Conservation (phyloP, 2,113 vertebrate species). For the Prunella himalayana region DNA sequence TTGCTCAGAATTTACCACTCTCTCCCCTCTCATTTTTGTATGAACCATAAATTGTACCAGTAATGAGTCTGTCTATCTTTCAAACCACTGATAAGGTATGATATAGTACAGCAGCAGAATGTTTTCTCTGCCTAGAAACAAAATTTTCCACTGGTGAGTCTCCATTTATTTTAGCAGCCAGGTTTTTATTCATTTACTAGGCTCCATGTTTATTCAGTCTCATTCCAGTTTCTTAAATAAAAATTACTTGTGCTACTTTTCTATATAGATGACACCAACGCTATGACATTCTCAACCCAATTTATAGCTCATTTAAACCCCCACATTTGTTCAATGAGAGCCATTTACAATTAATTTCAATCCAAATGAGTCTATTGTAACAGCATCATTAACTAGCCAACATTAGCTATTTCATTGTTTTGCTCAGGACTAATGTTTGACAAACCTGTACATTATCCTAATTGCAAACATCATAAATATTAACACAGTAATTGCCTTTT, state of each 20-base stretch:
- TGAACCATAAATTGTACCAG: neutral
- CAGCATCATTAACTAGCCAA: neutral
- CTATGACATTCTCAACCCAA: neutral
- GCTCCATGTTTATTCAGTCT: neutral
- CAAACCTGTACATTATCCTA: slow-evolving; percentile 28
- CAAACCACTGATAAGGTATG: neutral
- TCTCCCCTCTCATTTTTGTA: neutral
- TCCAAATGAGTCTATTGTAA: neutral
- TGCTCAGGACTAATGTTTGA: neutral
- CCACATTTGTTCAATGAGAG: neutral
- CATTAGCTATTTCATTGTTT: neutral
- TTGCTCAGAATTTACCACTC: neutral
- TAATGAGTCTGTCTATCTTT: neutral
- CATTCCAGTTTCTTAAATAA: neutral
- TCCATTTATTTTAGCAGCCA: neutral
- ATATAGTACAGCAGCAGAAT: neutral
- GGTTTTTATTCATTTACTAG: neutral
- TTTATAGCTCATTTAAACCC: neutral
- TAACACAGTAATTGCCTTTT: slow-evolving; percentile 6
- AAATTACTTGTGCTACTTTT: neutral
- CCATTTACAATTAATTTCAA: neutral
- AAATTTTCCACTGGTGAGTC: neutral
- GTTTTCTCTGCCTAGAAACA: slow-evolving; percentile 26
- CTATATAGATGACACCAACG: neutral
- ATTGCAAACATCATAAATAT: slow-evolving; percentile 6